Evolutionary conservation across 1,140 invertebrate genomes (phyloP).

Genomic region (Ceratitis capitata): DNA sequence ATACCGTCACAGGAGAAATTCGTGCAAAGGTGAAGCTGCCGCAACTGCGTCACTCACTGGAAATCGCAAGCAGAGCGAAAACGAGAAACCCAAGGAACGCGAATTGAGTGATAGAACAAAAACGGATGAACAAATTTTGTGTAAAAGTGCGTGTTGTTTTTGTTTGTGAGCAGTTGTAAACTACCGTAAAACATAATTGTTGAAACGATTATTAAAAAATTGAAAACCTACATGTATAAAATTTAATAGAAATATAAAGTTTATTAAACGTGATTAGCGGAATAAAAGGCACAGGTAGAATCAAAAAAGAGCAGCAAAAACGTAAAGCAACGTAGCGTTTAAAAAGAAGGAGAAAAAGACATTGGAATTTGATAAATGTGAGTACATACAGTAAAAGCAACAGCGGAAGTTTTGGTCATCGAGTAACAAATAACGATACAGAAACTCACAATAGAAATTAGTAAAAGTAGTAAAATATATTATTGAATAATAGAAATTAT

Average conservation of each 20-base stretch:
- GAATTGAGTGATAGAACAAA: not conserved
- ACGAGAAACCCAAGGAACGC: not conserved
- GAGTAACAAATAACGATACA: conserved; percentile 27
- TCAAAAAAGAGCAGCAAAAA: not conserved
- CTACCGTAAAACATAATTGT: not conserved
- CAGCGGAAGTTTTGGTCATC: not conserved
- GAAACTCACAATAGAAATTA: not conserved
- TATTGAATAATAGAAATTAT: not conserved
- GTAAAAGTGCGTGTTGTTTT: not conserved
- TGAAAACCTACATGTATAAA: not conserved
- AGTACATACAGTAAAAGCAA: conserved; percentile 36
- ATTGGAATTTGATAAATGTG: conserved; percentile 39
- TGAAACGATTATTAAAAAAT: not conserved
- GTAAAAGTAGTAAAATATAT: not conserved
- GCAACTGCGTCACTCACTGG: conserved; percentile 12
- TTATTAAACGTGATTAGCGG: not conserved
- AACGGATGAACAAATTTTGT: not conserved
- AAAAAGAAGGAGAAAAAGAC: conserved; percentile 16
- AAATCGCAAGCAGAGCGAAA: not conserved
- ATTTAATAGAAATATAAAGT: not conserved
- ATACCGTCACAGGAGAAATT: not conserved
- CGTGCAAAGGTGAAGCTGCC: not conserved
- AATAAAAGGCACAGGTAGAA: not conserved
- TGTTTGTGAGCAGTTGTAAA: not conserved
- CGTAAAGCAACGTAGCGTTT: not conserved